Conservation (phyloP, 2,888 invertebrate genomes). For the Folsomia manolachei region DNA sequence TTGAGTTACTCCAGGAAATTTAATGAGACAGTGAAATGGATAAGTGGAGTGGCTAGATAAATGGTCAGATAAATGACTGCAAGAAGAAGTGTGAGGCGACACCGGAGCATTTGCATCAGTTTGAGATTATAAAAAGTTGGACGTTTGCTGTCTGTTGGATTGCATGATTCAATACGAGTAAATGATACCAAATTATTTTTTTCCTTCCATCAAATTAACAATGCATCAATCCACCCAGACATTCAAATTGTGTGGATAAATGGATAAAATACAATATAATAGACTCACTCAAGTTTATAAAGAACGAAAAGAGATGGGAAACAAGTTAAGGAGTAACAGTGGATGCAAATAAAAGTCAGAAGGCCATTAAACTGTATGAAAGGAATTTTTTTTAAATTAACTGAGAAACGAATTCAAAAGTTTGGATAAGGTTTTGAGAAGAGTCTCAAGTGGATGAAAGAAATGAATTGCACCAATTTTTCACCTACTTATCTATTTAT, state of each 20-base stretch:
- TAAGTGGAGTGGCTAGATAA: background rate
- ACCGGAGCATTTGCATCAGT: no score
- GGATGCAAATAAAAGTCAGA: slow-evolving; percentile 2
- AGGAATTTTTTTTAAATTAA: no score
- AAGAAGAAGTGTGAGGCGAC: background rate
- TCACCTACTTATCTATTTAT: no score
- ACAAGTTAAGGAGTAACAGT: background rate
- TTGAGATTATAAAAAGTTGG: background rate
- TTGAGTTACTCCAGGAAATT: background rate
- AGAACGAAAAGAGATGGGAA: slow-evolving; percentile 5
- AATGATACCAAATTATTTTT: background rate
- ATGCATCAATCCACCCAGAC: background rate
- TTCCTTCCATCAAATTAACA: background rate
- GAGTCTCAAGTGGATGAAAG: no score
- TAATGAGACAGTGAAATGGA: background rate
- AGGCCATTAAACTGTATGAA: slow-evolving; percentile 1
- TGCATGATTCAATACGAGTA: background rate
- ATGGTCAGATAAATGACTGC: background rate
- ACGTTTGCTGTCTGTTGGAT: background rate
- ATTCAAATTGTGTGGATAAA: no score
- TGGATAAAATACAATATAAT: no score
- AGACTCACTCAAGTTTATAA: background rate
- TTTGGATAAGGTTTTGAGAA: no score
- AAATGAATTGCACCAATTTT: no score
- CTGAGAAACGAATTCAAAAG: no score